Conservation (phyloP, 2,113 vertebrate genomes). For the Mustela nigripes region DNA sequence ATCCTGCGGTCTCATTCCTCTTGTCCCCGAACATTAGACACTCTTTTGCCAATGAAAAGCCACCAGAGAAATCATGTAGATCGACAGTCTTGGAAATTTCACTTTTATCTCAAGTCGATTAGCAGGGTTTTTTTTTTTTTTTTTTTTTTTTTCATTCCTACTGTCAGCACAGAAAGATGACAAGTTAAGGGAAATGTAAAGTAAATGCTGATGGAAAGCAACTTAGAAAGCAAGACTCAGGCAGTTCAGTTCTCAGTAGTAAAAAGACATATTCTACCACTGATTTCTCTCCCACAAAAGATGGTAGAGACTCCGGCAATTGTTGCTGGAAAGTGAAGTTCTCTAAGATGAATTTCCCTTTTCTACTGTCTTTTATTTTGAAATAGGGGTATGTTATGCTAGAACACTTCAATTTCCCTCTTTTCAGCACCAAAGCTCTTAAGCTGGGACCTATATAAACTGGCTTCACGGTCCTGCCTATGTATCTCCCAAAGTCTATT, state of each 20-base stretch:
- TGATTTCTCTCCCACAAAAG: conserved; percentile 27
- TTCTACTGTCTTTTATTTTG: not conserved
- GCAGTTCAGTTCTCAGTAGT: conserved; percentile 43
- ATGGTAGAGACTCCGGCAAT: conserved; percentile 31
- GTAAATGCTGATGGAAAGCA: conserved; percentile 66
- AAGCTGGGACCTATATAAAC: not conserved
- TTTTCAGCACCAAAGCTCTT: not conserved
- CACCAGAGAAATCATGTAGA: conserved; percentile 54
- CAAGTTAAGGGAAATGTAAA: conserved; percentile 75
- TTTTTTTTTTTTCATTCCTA: not conserved
- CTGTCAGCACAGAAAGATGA: conserved; percentile 72
- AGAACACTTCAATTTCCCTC: not conserved
- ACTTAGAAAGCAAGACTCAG: conserved; percentile 50
- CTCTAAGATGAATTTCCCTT: not conserved
- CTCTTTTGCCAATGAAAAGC: conserved; percentile 63
- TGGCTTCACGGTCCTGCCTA: not conserved
- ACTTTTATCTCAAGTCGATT: conserved; percentile 78
- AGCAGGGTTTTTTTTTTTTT: not conserved
- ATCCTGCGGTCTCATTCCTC: conserved; percentile 55
- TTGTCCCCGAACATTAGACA: conserved; percentile 62
- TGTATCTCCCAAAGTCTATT: not conserved
- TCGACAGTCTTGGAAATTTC: conserved; percentile 67
- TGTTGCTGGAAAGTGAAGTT: conserved; percentile 13
- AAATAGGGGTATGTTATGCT: not conserved
- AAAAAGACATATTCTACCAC: conserved; percentile 46